Base-by-base conservation (phyloP, 2,888 invertebrate genomes). In the Agrilus cyanescens region DNA sequence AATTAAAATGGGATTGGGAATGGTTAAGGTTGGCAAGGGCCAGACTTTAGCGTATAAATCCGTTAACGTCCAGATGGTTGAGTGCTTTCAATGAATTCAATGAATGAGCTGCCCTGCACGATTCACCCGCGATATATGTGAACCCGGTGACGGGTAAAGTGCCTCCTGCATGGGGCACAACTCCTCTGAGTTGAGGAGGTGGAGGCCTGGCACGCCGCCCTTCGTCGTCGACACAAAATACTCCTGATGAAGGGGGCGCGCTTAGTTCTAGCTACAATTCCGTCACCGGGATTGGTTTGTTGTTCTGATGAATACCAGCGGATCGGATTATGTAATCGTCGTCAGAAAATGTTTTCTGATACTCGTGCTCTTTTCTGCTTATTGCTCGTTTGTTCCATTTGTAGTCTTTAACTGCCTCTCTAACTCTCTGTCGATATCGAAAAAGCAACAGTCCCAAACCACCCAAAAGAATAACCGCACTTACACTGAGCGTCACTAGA, bases 191-290 rank as follows among this genome's bases (percentile, higher is more conserved):
- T 65, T 67, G 67, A 46, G 73, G 69, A 55, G 52, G 50, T 41
- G 51, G 46, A 39, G 53, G 52, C 47, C 53, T 48, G 50, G 65
- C 65, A 58, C 66, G 67, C 65, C 67, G 59, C 56, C 65, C 66
- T 57, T 64, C 65, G 50, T 53, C 65, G 53, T 65, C 68, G 73
- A 83, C 73, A 77, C 80, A 83, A 74, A 73, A 83, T 69, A 75
- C 82, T 79, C 74, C 80, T 73, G 67, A 25, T 8, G 25, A 59
- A 57, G 77, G 82, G 73, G 86, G 85, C 79, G 87, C 86, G 85
- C 86, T 85, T 72, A 86, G 84, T 77, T 88, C 87, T 87, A 88
- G 88, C 87, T 88, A 89, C 85, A 89, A 87, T 67, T 88, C 89
- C 74, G 89, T 89, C 59, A 88, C 87, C 54, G 89, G 89, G 60